Base-by-base conservation (phyloP, 64 coral and sea anemone species). In the Montipora foliosa region DNA sequence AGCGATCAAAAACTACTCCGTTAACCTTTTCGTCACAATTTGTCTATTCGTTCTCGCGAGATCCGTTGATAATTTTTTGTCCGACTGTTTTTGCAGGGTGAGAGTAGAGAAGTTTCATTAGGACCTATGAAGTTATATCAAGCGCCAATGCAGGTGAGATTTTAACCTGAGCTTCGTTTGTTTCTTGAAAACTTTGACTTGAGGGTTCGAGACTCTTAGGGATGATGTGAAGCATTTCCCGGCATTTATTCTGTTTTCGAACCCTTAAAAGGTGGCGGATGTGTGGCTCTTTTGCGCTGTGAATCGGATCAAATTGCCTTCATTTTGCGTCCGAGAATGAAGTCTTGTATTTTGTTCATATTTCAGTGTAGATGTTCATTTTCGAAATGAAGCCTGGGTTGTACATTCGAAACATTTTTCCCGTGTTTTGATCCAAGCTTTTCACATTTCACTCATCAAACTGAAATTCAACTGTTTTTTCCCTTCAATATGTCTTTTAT, bases 41-140 rank as follows among this genome's bases (percentile, higher is more conserved):
- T 60, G 72, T 88, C 60, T 72, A 12, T 37, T 49, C 55, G 74
- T 47, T 52, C 67, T 71, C 71, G 58, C 21, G 55, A 68, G 73
- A 55, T 68, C 21, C 17, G 79, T 72, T 75, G 83, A 67, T 88
- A 21, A 78, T 77, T 55, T 95, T 94, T 52, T 86, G 5, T 61
- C 67, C 76, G 74, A 66, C 70, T 85, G 57, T 70, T 89, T 95
- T 89, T 75, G 81, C 95, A 99, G 98, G 91, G 71, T 53, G 98
- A 96, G 29, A 99, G 91, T 72, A 96, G 80, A 48, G 98, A 95
- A 85, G 79, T 99, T 91, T 92, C 79, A 61, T 75, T 96, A 11
- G 98, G 98, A 52, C 98, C 98, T 21, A 99, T 99, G 98, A 99
- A 99, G 89, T 77, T 99, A 87, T 94, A 92, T 93, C 98, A 99